Evolutionary conservation across 2,113 vertebrate species (phyloP), one percentile per base, ranked within the genome.

Genomic region (Petrocephalus microphthalmus): DNA sequence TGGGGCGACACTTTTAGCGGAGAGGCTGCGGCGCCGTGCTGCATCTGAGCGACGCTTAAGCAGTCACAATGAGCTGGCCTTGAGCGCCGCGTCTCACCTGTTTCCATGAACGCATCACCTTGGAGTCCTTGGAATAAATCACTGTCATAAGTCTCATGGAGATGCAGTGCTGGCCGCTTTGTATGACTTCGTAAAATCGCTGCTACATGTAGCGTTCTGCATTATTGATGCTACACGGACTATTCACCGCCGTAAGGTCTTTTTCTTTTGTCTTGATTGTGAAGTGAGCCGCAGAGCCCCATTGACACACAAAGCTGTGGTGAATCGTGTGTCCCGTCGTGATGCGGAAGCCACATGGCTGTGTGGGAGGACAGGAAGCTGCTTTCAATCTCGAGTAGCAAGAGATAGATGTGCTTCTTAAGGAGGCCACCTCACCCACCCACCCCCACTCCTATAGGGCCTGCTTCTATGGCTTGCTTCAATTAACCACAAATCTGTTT

Each of bases 231-330:
- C 33, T 78, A 15, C 17, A 7, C 6, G 5, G 15, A 7, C 29
- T 74, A 74, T 74, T 74, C 67, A 37, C 33, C 29, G 11, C 42
- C 37, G 47, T 83, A 49, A 83, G 42, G 81, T 83, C 81, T 42
- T 83, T 10, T 20, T 83, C 81, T n/a, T 83, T 49, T 83, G 81
- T 83, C 81, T 49, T 83, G 81, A 49, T 83, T 83, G 81, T 83
- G 42, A 83, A 83, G 45, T 83, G 45, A 47, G 45, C 81, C 20
- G 7, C 45, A 83, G 19, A 49, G 19, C 42, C 81, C 81, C 37
- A 83, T 83, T 42, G 81, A 45, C 37, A 49, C 20, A 83, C 81
- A 83, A 22, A 45, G 74, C 19, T 19, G 7, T 19, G 45, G 81
- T 83, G 42, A 83, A 83, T 83, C 7, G 81, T n/a, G 3, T 6